phyloP scores from a whole-genome alignment of 1,140 invertebrate genomes.

The Zaprionus lachaisei region DNA sequence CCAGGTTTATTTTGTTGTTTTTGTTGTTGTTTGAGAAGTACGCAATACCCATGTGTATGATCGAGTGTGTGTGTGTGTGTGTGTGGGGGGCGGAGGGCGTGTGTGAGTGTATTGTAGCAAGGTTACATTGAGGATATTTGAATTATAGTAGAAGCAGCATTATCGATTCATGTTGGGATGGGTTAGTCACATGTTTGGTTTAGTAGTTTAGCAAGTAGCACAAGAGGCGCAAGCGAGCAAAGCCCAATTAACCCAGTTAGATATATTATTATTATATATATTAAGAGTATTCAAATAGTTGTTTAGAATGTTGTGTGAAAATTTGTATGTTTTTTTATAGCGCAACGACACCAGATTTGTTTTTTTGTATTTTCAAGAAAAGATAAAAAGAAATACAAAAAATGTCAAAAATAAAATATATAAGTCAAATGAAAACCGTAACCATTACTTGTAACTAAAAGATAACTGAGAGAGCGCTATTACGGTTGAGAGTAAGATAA shows the following conservation, averaged over 20 bases:
- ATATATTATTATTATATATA: slow-evolving; percentile 23
- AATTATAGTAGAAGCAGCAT: slow-evolving; percentile 21
- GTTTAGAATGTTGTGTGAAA: slow-evolving; percentile 49
- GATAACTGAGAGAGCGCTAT: slow-evolving; percentile 59
- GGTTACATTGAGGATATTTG: slow-evolving; percentile 26
- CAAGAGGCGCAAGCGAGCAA: slow-evolving; percentile 77
- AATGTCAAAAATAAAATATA: slow-evolving; percentile 79
- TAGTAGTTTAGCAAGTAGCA: slow-evolving; percentile 58
- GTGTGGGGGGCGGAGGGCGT: not conserved
- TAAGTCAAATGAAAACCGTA: slow-evolving; percentile 70
- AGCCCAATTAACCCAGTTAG: slow-evolving; percentile 59
- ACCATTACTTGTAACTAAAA: slow-evolving; percentile 65
- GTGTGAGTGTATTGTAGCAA: slow-evolving; percentile 20
- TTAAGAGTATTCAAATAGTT: slow-evolving; percentile 38
- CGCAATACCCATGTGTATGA: slow-evolving; percentile 74
- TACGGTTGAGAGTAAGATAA: slow-evolving; percentile 41
- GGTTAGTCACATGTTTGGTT: slow-evolving; percentile 50
- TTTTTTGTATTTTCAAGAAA: slow-evolving; percentile 55
- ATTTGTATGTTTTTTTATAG: slow-evolving; percentile 61
- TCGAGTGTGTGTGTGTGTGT: slow-evolving; percentile 29
- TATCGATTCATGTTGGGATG: slow-evolving; percentile 25
- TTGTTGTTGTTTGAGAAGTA: slow-evolving; percentile 63
- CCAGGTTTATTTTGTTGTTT: slow-evolving; percentile 46
- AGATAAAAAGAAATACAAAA: slow-evolving; percentile 77
- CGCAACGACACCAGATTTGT: slow-evolving; percentile 79